Percentiles rank a stretch among this genome's conserved stretches.
Conservation (phyloP, 1,140 invertebrate species). For the Drosophila athabasca region DNA sequence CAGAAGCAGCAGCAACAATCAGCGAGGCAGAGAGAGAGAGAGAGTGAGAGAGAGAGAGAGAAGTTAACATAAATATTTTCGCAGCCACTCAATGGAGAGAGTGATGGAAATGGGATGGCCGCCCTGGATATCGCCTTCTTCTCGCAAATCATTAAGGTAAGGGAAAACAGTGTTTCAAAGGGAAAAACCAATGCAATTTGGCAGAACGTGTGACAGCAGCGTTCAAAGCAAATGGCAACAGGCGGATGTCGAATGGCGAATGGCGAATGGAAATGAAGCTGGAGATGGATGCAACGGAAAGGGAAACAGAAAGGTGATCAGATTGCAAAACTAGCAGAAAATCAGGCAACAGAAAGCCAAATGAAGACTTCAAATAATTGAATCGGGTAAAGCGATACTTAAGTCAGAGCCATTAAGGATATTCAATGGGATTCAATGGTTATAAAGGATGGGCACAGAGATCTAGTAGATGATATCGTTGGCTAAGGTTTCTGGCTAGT, state of each 20-base stretch:
- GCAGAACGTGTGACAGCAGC: slow-evolving; percentile 29
- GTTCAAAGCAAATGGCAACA: slow-evolving; percentile 1
- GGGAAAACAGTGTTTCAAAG: slow-evolving; percentile 45
- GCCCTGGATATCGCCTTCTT: slow-evolving; percentile 3
- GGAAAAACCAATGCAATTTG: slow-evolving; percentile 43
- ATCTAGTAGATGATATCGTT: no score
- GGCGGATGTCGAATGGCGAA: background rate
- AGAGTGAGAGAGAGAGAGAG: background rate
- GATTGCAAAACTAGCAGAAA: slow-evolving; percentile 12
- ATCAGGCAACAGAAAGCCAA: slow-evolving; percentile 9
- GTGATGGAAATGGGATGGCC: background rate
- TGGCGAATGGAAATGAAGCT: background rate
- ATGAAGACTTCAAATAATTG: background rate
- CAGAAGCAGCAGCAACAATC: slow-evolving; percentile 27
- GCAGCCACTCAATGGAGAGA: slow-evolving; percentile 22
- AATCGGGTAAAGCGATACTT: no score
- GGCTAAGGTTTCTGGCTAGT: no score
- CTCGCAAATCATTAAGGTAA: slow-evolving; percentile 49
- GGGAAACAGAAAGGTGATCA: slow-evolving; percentile 8
- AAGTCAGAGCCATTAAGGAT: no score
- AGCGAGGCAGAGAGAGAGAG: background rate
- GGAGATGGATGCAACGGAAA: slow-evolving; percentile 1
- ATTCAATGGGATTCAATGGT: no score
- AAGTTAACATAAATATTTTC: slow-evolving; percentile 62
- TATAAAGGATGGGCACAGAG: no score